These are phyloP conservation scores for Lutjanus argentimaculatus DNA, from an alignment of 2,797 vertebrate genomes.

Conservation along the genomic window DNA sequence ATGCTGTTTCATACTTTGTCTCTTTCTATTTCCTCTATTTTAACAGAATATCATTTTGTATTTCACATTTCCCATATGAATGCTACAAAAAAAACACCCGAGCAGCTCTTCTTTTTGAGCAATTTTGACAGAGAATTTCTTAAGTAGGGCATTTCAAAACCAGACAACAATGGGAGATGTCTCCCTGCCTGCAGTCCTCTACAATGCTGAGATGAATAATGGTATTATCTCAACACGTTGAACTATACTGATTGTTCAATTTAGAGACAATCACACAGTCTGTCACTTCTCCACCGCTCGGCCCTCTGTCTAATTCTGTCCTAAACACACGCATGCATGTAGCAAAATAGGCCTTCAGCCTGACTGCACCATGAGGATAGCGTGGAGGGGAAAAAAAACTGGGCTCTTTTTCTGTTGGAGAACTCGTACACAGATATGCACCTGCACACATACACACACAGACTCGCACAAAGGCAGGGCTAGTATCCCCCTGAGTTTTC, in stretches of 20 bases:
- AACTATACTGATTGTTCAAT: constrained; percentile 78
- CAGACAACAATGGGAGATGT: constrained; percentile 68
- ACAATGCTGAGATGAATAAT: constrained; percentile 70
- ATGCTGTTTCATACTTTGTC: constrained; percentile 23
- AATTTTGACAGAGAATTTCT: constrained; percentile 52
- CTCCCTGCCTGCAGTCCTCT: constrained; percentile 53
- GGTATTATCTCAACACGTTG: constrained; percentile 71
- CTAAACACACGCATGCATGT: constrained; percentile 58
- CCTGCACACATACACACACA: constrained; percentile 55
- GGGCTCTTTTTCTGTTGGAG: constrained; percentile 67
- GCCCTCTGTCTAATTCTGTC: constrained; percentile 60
- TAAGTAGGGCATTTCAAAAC: constrained; percentile 71
- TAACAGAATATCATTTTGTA: constrained; percentile 33
- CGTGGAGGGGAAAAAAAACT: constrained; percentile 47
- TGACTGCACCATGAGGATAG: constrained; percentile 25
- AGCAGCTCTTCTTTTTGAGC: constrained; percentile 42
- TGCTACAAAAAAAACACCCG: constrained; percentile 29
- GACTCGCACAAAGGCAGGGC: constrained; percentile 68
- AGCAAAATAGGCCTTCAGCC: constrained; percentile 53
- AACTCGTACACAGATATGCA: constrained; percentile 53
- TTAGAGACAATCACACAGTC: constrained; percentile 77
- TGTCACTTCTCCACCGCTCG: constrained; percentile 64
- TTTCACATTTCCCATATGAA: constrained; percentile 45
- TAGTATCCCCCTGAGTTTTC: constrained; percentile 82
- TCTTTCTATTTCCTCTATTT: constrained; percentile 34